Evolutionary conservation across 1,140 invertebrate genomes (phyloP).

Genomic region (Sinella curviseta): DNA sequence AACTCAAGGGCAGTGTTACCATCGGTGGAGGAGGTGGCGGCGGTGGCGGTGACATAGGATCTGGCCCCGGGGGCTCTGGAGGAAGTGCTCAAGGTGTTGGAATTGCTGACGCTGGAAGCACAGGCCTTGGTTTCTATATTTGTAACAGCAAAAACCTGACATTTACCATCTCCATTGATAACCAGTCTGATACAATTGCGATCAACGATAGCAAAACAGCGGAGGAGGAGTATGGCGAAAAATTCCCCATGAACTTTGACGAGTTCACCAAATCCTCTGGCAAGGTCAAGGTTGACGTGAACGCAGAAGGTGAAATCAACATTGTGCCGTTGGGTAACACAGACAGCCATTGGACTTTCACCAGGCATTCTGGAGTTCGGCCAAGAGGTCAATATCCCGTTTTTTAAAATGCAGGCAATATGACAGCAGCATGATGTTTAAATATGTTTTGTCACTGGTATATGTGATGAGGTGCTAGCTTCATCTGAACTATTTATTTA

Average conservation of each 20-base stretch:
- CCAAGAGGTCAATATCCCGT: not conserved
- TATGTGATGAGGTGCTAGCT: not conserved
- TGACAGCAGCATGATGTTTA: not conserved
- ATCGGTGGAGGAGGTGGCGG: conserved; percentile 4
- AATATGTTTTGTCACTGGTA: too few species aligned
- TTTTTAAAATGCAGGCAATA: not conserved
- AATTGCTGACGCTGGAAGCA: conserved; percentile 10
- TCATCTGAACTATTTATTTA: conserved; percentile 8
- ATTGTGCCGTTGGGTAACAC: conserved; percentile 4
- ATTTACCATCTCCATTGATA: conserved; percentile 8
- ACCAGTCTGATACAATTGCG: not conserved
- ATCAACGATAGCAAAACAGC: not conserved
- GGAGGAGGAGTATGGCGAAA: not conserved
- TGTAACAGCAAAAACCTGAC: conserved; percentile 18
- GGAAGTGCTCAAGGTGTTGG: conserved; percentile 12
- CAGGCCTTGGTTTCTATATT: conserved; percentile 12
- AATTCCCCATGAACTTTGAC: not conserved
- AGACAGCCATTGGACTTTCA: not conserved
- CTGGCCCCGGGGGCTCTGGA: not conserved
- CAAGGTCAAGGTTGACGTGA: conserved; percentile 11
- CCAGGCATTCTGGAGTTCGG: not conserved
- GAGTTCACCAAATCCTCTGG: not conserved
- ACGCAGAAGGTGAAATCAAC: conserved; percentile 3
- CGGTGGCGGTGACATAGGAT: not conserved
- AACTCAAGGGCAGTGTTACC: not conserved